Base-by-base conservation (phyloP, 2,113 vertebrate species). In the Saguinus midas region DNA sequence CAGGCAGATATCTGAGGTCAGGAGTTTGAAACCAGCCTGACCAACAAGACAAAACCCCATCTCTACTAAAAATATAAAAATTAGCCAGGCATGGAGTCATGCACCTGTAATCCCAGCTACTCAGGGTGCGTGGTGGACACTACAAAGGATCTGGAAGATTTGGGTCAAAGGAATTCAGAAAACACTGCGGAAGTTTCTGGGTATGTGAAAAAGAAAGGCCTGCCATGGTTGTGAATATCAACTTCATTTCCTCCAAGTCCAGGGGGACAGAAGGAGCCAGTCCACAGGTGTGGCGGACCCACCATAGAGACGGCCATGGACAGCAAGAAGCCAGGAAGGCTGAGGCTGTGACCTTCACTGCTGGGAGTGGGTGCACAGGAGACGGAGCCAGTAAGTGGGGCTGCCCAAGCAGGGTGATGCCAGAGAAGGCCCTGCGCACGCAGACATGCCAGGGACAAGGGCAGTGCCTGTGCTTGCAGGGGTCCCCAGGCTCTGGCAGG, bases 111-210 rank as follows among this genome's bases (percentile, higher is more conserved):
- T 64, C 61, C 11, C 61, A 64, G 27, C 61, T 64, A 64, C 61
- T 29, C 12, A 0, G 27, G 27, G 35, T 13, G 37, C 18, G 5
- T n/a, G 10, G 0, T 1, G 32, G 21, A 0, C 16, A 14, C 6
- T 75, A 40, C 17, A 13, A 8, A 4, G 1, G 3, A 35, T 9
- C 40, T 48, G 43, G 17, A 48, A 90, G 48, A 72, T 29, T 45
- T 29, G 23, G 1, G 5, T 73, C 9, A 4, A 2, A 9, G n/a
- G 14, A 23, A 37, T 18, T 64, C 43, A 50, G 25, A 57, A 61
- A 66, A 45, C 35, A 29, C 6, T 4, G 2, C 5, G 9, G 8
- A 81, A 14, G n/a, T 8, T 25, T 82, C 80, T 11, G 12, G 18
- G 16, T 64, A 64, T 32, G 61, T 64, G 61, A 32, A 55, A 58